Percentiles rank a stretch among this genome's conserved stretches.
phyloP scores from a whole-genome alignment of 2,113 vertebrate genomes.

The Butastur rufipennis region DNA sequence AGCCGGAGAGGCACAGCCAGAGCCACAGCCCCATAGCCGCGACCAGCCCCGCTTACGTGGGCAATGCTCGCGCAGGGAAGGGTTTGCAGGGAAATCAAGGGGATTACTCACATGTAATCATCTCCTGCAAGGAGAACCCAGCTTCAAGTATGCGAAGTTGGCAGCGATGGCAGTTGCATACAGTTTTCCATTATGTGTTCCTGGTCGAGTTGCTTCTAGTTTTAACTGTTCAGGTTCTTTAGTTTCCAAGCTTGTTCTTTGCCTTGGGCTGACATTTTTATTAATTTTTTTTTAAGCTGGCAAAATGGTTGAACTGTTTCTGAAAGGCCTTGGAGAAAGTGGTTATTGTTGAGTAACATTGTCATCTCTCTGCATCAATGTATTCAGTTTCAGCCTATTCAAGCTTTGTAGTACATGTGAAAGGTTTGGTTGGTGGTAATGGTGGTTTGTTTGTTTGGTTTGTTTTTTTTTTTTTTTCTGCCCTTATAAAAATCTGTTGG shows the following conservation, averaged over 20 bases:
- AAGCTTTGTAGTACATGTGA: neutral
- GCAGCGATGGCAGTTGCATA: neutral
- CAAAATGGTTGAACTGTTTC: neutral
- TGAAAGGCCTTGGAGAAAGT: neutral
- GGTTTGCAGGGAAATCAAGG: neutral
- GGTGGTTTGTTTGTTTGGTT: fast-evolving
- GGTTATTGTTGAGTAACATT: neutral
- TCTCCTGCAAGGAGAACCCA: neutral
- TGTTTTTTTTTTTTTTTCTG: no score
- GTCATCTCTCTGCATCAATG: neutral
- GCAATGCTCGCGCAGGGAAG: neutral
- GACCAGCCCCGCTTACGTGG: fast-evolving
- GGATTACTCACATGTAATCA: neutral
- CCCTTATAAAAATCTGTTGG: neutral
- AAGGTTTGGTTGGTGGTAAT: neutral
- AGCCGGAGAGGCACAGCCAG: fast-evolving
- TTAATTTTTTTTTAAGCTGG: neutral
- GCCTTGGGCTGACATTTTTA: neutral
- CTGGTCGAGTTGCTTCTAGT: neutral
- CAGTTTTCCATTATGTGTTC: neutral
- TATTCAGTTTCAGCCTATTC: neutral
- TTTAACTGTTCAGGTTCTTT: neutral
- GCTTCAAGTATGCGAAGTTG: neutral
- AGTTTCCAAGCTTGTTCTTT: neutral
- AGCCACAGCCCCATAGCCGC: neutral